These are phyloP conservation scores for Neoniphon sammara DNA, from an alignment of 2,797 vertebrate genomes.

Conservation along the genomic window DNA sequence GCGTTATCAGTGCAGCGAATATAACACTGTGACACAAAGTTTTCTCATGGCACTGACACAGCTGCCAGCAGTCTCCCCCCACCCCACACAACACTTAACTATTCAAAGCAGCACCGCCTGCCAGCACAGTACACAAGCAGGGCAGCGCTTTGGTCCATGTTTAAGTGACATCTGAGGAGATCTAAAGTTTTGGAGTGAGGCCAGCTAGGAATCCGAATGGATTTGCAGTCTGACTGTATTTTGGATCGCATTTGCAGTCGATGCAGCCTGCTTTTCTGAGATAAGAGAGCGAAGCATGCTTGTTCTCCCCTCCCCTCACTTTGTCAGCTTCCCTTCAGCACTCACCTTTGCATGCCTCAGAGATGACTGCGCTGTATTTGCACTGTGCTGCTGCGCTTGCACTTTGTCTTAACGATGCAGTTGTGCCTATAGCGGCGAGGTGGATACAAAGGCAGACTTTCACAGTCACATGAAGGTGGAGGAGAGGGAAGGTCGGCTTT, in stretches of 20 bases:
- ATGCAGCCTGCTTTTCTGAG: constrained; percentile 38
- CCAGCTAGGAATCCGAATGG: constrained; percentile 22
- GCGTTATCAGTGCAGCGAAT: constrained; percentile 58
- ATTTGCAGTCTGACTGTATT: constrained; percentile 38
- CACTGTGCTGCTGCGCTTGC: constrained; percentile 60
- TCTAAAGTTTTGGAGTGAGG: constrained; percentile 22
- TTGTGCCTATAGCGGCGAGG: constrained; percentile 30
- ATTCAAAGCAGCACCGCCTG: constrained; percentile 25
- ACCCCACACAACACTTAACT: not conserved
- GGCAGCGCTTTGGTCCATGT: constrained; percentile 29
- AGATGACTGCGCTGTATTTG: constrained; percentile 63
- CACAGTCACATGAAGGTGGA: constrained; percentile 29
- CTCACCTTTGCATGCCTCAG: constrained; percentile 53
- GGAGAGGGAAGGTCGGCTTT: constrained; percentile 39
- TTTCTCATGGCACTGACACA: constrained; percentile 43
- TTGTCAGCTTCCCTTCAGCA: constrained; percentile 54
- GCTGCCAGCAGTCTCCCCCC: constrained; percentile 6
- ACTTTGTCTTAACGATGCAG: constrained; percentile 61
- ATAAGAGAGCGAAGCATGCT: constrained; percentile 48
- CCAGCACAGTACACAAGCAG: constrained; percentile 22
- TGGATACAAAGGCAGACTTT: constrained; percentile 29
- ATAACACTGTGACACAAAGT: constrained; percentile 45
- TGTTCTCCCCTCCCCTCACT: constrained; percentile 50
- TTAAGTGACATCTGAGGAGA: constrained; percentile 43
- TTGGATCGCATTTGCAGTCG: constrained; percentile 22